phyloP scores from a whole-genome alignment of 2,888 invertebrate genomes.

The Lathronympha strigana region DNA sequence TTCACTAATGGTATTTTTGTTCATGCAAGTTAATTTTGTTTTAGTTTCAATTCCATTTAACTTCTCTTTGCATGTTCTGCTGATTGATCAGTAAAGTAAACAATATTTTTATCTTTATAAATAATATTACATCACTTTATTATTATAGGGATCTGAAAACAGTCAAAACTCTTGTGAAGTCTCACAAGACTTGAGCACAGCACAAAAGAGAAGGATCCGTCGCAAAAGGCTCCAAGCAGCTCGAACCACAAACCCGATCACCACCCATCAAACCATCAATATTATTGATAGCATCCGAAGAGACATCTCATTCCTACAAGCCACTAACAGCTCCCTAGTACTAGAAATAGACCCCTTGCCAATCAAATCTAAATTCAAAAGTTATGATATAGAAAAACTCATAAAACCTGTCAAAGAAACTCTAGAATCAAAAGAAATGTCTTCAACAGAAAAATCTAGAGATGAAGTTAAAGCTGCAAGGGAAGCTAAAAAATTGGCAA shows the following conservation, averaged over 20 bases:
- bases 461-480: slow-evolving; percentile 71
- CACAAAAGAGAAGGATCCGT: slow-evolving; percentile 62
- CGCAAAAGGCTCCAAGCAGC: slow-evolving; percentile 59
- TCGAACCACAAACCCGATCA: slow-evolving; percentile 4
- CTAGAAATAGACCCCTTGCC: slow-evolving; percentile 38
- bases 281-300: slow-evolving; percentile 37
- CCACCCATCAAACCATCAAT: slow-evolving; percentile 22
- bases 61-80: too few species aligned
- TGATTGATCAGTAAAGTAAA: not conserved
- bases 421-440: slow-evolving; percentile 54
- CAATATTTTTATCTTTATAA: not conserved
- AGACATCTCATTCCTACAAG: slow-evolving; percentile 38
- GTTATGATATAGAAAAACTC: slow-evolving; percentile 23
- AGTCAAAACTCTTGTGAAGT: not conserved
- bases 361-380: slow-evolving; percentile 32
- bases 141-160: slow-evolving; percentile 12
- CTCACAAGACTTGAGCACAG: slow-evolving; percentile 45
- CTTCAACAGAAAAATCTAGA: slow-evolving; percentile 63
- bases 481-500: slow-evolving; percentile 73
- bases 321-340: slow-evolving; percentile 38
- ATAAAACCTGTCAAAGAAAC: slow-evolving; percentile 22
- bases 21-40: not conserved
- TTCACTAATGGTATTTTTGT: not conserved
- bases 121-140: not conserved
- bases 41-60: too few species aligned